Base-by-base conservation (phyloP, 1,140 invertebrate genomes). In the Cydia splendana region DNA sequence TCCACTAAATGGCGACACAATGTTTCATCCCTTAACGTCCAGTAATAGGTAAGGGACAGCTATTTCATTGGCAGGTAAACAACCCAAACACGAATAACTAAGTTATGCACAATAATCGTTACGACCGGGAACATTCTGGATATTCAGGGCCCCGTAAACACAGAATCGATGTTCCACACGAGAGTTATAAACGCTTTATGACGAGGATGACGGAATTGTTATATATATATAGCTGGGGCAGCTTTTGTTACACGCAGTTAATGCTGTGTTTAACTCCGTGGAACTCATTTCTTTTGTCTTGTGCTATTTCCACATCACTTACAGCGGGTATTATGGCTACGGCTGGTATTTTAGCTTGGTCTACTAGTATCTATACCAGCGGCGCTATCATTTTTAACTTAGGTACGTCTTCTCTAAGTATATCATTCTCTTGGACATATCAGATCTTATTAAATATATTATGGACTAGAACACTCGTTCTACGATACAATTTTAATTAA, bases 111-210 rank as follows among this genome's bases (percentile, higher is more conserved):
- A 6, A 53, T 62, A 75, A 75, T 57, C n/a, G 51, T 75, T 57
- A 62, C 53, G 48, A 45, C 73, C 38, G 30, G 77, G 65, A 75
- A 79, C 38, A 45, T 71, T 71, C 67, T 38, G 67, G 38, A 77
- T 57, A 24, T 62, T 24, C 20, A 24, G 57, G 57, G 69, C 67
- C 51, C 76, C 79, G 78, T 84, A 84, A 83, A 82, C 79, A 51
- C 57, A 62, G 75, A 78, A 80, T 80, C 79, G 77, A 79, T 76
- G 78, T 77, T 74, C 62, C 34, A 13, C 65, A 45, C 18, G 20
- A 69, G 20, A 67, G 73, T 77, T 79, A 81, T 84, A 82, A 78
- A 76, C 45, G 51, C 65, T 86, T 86, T 86, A 86, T 86, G 80
- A 84, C 81, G 74, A 80, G 81, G 79, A 82, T 81, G 82, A 80